Percentiles rank a stretch among this genome's conserved stretches.
Conservation (phyloP, 2,797 vertebrate genomes). For the Sitta carolinensis region DNA sequence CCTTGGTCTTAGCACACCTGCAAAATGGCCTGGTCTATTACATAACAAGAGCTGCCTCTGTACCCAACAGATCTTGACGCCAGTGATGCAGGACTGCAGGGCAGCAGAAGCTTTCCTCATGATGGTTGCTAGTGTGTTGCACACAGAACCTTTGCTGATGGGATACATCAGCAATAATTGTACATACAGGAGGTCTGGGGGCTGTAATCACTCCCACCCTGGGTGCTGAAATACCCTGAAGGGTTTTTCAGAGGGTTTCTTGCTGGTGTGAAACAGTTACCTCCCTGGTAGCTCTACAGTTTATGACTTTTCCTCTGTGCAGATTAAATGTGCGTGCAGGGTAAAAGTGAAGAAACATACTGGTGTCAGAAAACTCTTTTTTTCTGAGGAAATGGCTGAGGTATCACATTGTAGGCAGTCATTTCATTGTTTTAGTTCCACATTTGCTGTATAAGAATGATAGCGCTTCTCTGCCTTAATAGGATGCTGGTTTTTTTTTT, state of each 20-base stretch:
- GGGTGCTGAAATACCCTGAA: not conserved
- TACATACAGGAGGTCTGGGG: not conserved
- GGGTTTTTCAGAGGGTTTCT: not conserved
- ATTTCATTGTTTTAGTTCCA: not conserved
- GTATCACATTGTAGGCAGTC: not conserved
- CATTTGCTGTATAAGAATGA: not conserved
- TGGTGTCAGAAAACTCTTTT: not conserved
- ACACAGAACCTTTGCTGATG: not conserved
- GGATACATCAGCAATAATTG: not conserved
- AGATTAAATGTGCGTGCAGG: not conserved
- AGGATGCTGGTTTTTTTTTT: not conserved
- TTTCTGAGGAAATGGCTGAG: not conserved
- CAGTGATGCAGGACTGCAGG: not conserved
- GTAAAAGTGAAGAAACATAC: not conserved
- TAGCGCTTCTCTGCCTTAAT: not conserved
- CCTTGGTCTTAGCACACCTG: not conserved
- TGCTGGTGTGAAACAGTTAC: not conserved
- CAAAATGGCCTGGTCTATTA: not conserved
- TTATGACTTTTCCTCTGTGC: not conserved
- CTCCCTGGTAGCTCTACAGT: not conserved
- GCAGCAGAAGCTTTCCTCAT: not conserved
- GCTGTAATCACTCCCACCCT: not conserved
- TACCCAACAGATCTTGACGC: not conserved
- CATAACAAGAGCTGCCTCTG: not conserved
- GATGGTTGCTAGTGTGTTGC: not conserved